Evolutionary conservation across 2,797 vertebrate genomes (phyloP), one percentile per base, ranked within the genome.

Genomic region (Trachops cirrhosus): DNA sequence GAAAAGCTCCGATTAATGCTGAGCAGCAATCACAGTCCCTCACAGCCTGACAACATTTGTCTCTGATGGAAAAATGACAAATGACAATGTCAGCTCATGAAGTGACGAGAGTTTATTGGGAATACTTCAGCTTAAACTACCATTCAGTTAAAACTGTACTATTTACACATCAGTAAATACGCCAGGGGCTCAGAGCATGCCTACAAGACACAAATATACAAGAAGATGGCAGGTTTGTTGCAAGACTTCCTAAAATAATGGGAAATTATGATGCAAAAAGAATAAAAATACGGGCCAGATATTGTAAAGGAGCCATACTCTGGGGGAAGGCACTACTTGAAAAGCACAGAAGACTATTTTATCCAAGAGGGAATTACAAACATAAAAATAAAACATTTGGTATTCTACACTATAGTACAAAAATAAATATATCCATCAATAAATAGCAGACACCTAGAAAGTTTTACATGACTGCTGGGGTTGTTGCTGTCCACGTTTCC

Each of bases 361-460:
- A 39, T 4, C n/a, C 44, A 79, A 97, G 89, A 96, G 91, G 88
- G 94, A 96, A 95, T 97, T 88, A 97, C 92, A 97, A 96, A 97
- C 98, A 98, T 96, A 98, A 98, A 98, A 98, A 98, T 98, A 98
- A 98, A 98, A 89, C 96, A 95, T 98, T 98, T 98, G 97, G 97
- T 98, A 98, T 98, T 98, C 98, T 98, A 98, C 98, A 99, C 89
- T 99, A 98, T 99, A 93, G 98, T 99, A 99, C 98, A 99, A 98
- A 97, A 99, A 99, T 99, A 99, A 99, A 99, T 99, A 99, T 99
- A 98, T 99, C 98, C 99, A 99, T 99, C 98, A 99, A 99, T 99
- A 99, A 99, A 99, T 99, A 99, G 98, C 86, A 99, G 98, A 99
- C 99, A 99, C 99, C 99, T 98, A 98, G 97, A 97, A 98, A 98